Evolutionary conservation across 2,888 invertebrate species (phyloP).

Genomic region (Nineta flava): DNA sequence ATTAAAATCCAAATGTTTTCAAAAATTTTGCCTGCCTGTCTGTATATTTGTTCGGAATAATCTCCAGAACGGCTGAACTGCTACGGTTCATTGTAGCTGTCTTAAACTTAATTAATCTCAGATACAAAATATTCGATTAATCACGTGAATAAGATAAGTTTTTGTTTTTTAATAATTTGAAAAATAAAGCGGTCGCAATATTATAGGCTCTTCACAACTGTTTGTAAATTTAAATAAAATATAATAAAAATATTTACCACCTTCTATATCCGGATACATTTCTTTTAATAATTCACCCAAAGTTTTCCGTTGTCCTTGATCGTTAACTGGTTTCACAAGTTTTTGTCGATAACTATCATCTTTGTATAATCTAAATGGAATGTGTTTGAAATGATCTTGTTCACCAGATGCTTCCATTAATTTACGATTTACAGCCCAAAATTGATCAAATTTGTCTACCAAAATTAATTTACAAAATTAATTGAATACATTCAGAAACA

Average conservation of each 20-base stretch:
- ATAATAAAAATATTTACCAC: slow-evolving; percentile 20
- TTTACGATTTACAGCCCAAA: slow-evolving; percentile 93
- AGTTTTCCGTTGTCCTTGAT: slow-evolving; percentile 55
- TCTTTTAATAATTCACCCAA: slow-evolving; percentile 54
- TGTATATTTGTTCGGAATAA: no score
- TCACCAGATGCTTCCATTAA: slow-evolving; percentile 78
- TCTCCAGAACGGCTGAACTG: no score
- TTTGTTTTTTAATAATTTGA: no score
- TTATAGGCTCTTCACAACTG: no score
- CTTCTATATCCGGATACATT: slow-evolving; percentile 43
- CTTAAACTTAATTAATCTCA: no score
- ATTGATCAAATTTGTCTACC: slow-evolving; percentile 95
- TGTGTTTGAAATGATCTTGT: slow-evolving; percentile 70
- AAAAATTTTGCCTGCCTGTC: no score
- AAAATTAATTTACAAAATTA: slow-evolving; percentile 1
- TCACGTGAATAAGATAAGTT: no score
- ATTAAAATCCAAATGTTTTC: no score
- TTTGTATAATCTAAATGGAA: slow-evolving; percentile 72
- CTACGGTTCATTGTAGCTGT: no score
- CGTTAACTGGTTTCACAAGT: slow-evolving; percentile 57
- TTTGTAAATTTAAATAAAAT: not conserved
- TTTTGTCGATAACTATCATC: slow-evolving; percentile 59
- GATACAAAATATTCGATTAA: no score
- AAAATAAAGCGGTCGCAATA: no score
- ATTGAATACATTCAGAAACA: not conserved